phyloP scores from a whole-genome alignment of 1,140 invertebrate species.

The Plodia interpunctella region DNA sequence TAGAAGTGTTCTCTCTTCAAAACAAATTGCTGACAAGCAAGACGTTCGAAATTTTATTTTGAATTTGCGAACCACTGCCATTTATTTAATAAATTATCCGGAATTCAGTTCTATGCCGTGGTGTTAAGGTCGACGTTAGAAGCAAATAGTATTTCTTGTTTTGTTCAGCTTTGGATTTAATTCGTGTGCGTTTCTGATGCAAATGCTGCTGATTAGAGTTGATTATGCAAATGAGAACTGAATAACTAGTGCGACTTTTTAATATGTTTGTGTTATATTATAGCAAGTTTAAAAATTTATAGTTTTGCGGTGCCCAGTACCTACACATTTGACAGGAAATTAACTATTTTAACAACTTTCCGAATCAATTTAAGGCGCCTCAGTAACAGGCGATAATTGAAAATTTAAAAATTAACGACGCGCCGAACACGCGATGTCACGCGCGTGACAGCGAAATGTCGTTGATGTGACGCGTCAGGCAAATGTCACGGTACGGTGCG shows the following conservation, averaged over 20 bases:
- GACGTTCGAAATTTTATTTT: conserved; percentile 65
- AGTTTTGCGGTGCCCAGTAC: too few relatives aligned
- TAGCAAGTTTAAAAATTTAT: too few relatives aligned
- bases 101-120: conserved; percentile 20
- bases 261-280: background rate
- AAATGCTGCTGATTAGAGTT: conserved; percentile 62
- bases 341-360: conserved; percentile 9
- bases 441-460: conserved; percentile 37
- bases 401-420: conserved; percentile 49
- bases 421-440: conserved; percentile 40
- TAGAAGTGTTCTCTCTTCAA: conserved; percentile 74
- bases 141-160: background rate
- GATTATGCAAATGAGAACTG: conserved; percentile 63
- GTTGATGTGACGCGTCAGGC: conserved; percentile 27
- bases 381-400: conserved; percentile 44
- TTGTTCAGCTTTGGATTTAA: conserved; percentile 40
- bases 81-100: conserved; percentile 21
- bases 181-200: conserved; percentile 56
- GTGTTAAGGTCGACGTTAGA: conserved; percentile 16
- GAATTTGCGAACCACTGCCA: conserved; percentile 52
- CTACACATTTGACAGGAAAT: background rate
- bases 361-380: conserved; percentile 35
- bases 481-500: conserved; percentile 41
- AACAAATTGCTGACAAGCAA: conserved; percentile 75
- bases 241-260: conserved; percentile 24